Conservation (phyloP, 64 coral and sea anemone species). For the Pocillopora damicornis region DNA sequence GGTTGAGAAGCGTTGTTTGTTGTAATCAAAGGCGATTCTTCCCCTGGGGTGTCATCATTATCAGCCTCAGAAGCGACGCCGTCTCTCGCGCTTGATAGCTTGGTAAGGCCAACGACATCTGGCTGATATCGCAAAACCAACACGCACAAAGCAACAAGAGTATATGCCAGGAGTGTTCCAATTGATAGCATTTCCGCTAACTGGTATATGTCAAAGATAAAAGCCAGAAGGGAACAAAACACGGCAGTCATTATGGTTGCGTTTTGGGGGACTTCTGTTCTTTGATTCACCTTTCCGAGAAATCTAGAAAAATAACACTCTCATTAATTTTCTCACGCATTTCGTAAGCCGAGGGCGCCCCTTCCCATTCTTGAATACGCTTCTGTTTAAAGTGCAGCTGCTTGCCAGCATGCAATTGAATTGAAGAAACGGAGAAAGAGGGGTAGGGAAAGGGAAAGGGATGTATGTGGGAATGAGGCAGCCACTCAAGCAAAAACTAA, state of each 20-base stretch:
- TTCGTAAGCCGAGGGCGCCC: no score
- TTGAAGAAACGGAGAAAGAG: no score
- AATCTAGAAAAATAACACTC: background rate
- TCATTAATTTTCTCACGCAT: no score
- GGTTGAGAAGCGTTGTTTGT: background rate
- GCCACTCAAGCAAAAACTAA: no score
- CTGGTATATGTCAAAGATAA: slow-evolving; percentile 39
- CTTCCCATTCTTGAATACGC: no score
- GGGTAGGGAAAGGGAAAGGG: no score
- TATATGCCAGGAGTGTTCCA: slow-evolving; percentile 20
- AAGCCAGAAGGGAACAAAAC: slow-evolving; percentile 19
- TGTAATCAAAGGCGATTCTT: background rate
- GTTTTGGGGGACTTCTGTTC: slow-evolving; percentile 25
- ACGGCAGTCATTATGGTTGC: slow-evolving; percentile 28
- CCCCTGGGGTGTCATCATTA: background rate
- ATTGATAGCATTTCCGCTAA: slow-evolving; percentile 45
- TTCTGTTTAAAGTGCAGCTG: no score
- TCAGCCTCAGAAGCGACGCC: no score
- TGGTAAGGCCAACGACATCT: background rate
- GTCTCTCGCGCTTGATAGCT: background rate
- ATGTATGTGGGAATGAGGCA: no score
- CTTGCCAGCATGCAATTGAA: no score
- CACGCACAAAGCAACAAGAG: slow-evolving; percentile 12
- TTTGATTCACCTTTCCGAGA: slow-evolving; percentile 46
- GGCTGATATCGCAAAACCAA: slow-evolving; percentile 10